Base-by-base conservation (phyloP, 2,797 vertebrate genomes). In the Carcharodon carcharias region DNA sequence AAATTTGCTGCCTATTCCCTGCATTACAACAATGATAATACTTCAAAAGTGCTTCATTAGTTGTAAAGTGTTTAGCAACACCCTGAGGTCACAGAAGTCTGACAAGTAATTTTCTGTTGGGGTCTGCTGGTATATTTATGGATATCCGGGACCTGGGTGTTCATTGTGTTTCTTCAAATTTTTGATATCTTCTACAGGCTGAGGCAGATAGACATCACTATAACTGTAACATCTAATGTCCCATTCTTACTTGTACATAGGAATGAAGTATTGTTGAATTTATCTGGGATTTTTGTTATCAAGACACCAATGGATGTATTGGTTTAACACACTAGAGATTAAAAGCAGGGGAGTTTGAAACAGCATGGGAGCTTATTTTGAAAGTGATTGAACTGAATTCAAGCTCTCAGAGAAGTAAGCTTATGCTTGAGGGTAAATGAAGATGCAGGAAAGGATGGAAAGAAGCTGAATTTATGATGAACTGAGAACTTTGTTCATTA, bases 401-500 rank as follows among this genome's bases (percentile, higher is more conserved):
- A 3, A 8, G 5, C 58, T 63, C 11, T 61, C 28, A 58, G 88
- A 91, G 56, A 35, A 58, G 28, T 91, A 16, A 87, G 45, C 26
- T 35, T 63, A 63, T 92, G 89, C 58, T 92, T 92, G 89, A 63
- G 89, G 89, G 58, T 2, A 92, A 63, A 40, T 23, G 35, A 92
- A 35, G 28, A n/a, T 92, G 58, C 16, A 63, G 40, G 58, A 40
- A 61, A 92, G 58, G 18, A 92, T 92, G n/a, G n/a, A 40, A 65
- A 45, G 61, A 40, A n/a, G 91, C 9, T 93, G 61, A 65, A 93
- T 67, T 67, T 45, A 26, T 93, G 61, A 45, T 93, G 91, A 45
- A 23, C 6, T 93, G n/a, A 93, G 91, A 93, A 93, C 91, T 93
- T 93, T 67, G 61, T 93, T 93, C 63, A 40, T 67, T 40, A 93